phyloP scores from a whole-genome alignment of 1,140 invertebrate genomes.

The Drosophila nigrodunni region DNA sequence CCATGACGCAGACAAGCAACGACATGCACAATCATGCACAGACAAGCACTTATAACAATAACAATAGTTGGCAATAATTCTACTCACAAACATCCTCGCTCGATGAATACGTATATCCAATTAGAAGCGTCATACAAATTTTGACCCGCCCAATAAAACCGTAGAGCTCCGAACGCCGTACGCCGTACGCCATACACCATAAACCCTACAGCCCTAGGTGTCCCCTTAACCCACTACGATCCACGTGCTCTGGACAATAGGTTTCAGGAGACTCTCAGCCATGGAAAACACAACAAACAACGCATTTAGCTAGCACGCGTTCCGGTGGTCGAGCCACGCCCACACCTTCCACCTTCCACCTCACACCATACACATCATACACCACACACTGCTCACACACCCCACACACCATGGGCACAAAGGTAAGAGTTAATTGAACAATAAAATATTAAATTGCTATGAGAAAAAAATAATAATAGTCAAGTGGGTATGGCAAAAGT shows the following conservation, averaged over 20 bases:
- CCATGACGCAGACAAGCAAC: constrained; percentile 4
- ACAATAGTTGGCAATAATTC: constrained; percentile 5
- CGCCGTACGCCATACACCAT: background rate
- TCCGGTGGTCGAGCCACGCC: constrained; percentile 11
- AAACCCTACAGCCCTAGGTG: background rate
- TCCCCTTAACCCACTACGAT: background rate
- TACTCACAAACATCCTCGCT: constrained; percentile 12
- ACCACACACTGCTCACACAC: constrained; percentile 25
- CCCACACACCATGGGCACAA: constrained; percentile 14
- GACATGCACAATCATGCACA: background rate
- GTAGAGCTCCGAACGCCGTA: background rate
- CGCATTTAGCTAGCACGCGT: constrained; percentile 46
- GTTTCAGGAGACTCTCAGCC: background rate
- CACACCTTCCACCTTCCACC: constrained; percentile 24
- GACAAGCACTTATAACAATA: constrained; percentile 13
- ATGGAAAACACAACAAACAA: constrained; percentile 41
- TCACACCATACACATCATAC: constrained; percentile 13
- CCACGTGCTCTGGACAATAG: constrained; percentile 8
- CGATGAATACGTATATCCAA: constrained; percentile 63
- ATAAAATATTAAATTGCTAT: constrained; percentile 53
- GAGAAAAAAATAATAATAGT: constrained; percentile 9
- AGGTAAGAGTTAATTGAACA: constrained; percentile 69
- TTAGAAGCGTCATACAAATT: constrained; percentile 57
- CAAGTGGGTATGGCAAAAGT: background rate
- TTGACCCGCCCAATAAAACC: constrained; percentile 29